A percentile compares a stretch with the other conserved stretches of the same genome.
phyloP scores from a whole-genome alignment of 2,888 invertebrate species.

The Metalampra italica region DNA sequence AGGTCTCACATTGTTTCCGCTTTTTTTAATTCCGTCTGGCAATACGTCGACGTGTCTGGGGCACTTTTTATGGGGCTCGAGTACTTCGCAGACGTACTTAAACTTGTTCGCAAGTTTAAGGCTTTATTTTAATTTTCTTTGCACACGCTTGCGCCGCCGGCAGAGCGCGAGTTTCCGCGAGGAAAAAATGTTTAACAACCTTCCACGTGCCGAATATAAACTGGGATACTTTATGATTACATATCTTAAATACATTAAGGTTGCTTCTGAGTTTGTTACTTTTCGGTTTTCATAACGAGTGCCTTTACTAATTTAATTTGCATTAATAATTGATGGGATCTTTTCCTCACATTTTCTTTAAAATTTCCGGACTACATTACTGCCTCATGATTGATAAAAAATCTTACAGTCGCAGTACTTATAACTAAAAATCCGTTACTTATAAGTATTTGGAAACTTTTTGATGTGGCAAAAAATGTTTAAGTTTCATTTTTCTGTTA shows the following conservation, averaged over 20 bases:
- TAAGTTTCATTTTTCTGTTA: no score
- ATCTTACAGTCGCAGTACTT: no score
- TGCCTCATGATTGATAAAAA: no score
- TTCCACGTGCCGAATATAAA: slow-evolving; percentile 60
- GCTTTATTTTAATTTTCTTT: slow-evolving; percentile 74
- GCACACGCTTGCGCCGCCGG: slow-evolving; percentile 33
- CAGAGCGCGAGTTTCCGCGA: slow-evolving; percentile 29
- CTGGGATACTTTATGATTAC: slow-evolving; percentile 43
- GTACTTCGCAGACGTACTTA: slow-evolving; percentile 54
- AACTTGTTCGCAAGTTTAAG: slow-evolving; percentile 66
- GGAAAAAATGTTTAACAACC: slow-evolving; percentile 51
- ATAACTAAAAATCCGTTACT: no score
- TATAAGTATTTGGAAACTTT: no score
- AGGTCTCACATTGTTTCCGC: slow-evolving; percentile 23
- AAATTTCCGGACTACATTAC: no score
- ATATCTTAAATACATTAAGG: neutral
- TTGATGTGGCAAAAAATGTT: no score
- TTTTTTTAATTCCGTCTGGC: slow-evolving; percentile 40
- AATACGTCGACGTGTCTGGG: slow-evolving; percentile 52
- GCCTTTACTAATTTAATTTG: no score
- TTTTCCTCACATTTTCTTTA: no score
- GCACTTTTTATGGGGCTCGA: slow-evolving; percentile 56
- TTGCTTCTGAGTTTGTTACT: neutral
- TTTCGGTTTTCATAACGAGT: neutral
- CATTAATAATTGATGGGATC: no score